Conservation (phyloP, 2,797 vertebrate species). For the Siniperca undulata region DNA sequence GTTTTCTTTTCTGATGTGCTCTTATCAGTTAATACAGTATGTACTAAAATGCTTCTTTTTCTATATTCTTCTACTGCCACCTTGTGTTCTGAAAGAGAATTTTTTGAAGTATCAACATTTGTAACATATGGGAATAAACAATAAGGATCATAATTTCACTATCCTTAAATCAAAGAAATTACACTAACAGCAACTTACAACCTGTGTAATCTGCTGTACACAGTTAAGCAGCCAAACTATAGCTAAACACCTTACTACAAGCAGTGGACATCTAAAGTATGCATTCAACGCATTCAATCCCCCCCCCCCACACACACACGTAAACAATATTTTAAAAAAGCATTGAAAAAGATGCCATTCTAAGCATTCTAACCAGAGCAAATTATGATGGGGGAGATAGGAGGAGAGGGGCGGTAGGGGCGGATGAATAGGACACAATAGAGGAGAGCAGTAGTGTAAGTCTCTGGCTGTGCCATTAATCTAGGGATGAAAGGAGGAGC, state of each 20-base stretch:
- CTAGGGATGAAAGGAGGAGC: slow-evolving; percentile 63
- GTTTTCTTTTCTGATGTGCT: slow-evolving; percentile 10
- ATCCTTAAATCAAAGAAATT: slow-evolving; percentile 14
- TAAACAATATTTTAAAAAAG: background rate
- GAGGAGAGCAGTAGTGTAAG: slow-evolving; percentile 44
- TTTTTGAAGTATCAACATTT: background rate
- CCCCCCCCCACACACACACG: background rate
- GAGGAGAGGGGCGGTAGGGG: background rate
- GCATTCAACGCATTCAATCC: slow-evolving; percentile 10
- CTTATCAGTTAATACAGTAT: slow-evolving; percentile 21
- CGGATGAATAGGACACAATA: slow-evolving; percentile 59
- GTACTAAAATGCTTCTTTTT: slow-evolving; percentile 9
- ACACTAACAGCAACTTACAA: slow-evolving; percentile 1
- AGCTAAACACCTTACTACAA: background rate
- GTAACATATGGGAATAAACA: background rate
- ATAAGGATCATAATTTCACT: background rate
- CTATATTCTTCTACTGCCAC: slow-evolving; percentile 67
- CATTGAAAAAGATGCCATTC: slow-evolving; percentile 26
- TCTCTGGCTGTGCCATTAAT: slow-evolving; percentile 67
- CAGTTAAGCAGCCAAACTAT: background rate
- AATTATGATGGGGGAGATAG: slow-evolving; percentile 41
- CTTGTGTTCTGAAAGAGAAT: slow-evolving; percentile 62
- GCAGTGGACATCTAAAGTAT: background rate
- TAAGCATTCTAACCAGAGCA: slow-evolving; percentile 14
- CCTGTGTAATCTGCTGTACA: background rate